Percentiles rank a stretch among this genome's conserved stretches.
Conservation (phyloP, 2,113 vertebrate species). For the Raja brachyura region DNA sequence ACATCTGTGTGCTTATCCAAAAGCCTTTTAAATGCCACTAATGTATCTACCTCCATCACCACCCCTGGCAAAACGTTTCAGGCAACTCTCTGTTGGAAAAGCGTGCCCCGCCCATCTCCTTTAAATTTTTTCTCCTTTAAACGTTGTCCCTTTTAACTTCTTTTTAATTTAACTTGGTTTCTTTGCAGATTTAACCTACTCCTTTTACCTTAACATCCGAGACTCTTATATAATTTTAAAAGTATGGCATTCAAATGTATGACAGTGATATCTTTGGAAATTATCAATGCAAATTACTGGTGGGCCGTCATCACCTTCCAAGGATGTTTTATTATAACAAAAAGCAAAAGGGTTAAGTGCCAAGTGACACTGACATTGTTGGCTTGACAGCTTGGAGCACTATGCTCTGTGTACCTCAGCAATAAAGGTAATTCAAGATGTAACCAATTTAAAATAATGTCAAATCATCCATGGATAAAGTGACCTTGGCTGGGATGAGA, state of each 20-base stretch:
- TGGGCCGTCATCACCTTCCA: too few relatives aligned
- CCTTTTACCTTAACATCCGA: neutral
- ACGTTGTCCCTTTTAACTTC: neutral
- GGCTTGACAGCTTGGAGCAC: neutral
- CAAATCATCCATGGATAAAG: neutral
- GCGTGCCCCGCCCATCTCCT: too few relatives aligned
- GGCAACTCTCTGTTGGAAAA: too few relatives aligned
- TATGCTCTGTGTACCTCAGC: neutral
- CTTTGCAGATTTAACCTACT: neutral
- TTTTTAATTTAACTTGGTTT: neutral
- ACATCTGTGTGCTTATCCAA: too few relatives aligned
- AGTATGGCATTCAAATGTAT: neutral
- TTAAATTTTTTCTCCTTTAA: too few relatives aligned
- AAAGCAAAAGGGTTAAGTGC: neutral
- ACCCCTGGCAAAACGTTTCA: too few relatives aligned
- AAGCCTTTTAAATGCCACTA: too few relatives aligned
- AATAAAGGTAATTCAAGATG: neutral
- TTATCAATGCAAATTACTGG: neutral
- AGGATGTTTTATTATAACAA: neutral
- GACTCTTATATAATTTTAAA: neutral
- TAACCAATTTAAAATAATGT: neutral
- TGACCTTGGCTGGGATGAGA: neutral
- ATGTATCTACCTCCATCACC: too few relatives aligned
- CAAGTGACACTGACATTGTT: constrained; percentile 22
- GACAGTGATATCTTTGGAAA: neutral